Percentiles rank a stretch among this genome's conserved stretches.
Conservation (phyloP, 2,797 vertebrate genomes). For the Odontamblyopus rebecca region DNA sequence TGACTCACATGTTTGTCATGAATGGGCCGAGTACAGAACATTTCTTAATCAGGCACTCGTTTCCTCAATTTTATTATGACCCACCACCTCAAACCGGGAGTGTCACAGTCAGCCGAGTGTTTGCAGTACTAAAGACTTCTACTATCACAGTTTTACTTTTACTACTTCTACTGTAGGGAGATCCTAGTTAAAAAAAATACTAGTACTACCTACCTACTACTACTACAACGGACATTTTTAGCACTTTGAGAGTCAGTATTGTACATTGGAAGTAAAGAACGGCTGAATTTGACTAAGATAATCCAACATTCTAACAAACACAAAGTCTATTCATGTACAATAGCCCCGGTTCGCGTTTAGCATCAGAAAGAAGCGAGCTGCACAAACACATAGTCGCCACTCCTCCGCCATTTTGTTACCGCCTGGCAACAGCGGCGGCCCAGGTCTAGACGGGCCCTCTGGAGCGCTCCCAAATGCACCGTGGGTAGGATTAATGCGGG, state of each 20-base stretch:
- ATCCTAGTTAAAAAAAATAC: no score
- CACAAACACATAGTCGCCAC: constrained; percentile 62
- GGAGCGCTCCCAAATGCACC: constrained; percentile 60
- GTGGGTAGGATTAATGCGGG: constrained; percentile 36
- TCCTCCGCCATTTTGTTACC: constrained; percentile 63
- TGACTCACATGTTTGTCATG: no score
- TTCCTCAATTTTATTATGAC: no score
- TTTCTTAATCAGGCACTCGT: no score
- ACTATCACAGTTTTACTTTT: no score
- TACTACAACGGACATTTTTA: no score
- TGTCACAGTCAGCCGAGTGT: no score
- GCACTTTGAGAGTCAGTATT: constrained; percentile 47
- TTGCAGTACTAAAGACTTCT: no score
- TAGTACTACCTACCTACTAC: no score
- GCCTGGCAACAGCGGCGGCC: constrained; percentile 68
- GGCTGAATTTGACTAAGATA: constrained; percentile 72
- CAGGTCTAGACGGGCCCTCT: constrained; percentile 61
- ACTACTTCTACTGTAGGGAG: no score
- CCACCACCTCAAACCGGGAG: no score
- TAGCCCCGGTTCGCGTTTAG: constrained; percentile 70
- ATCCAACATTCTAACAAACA: constrained; percentile 62
- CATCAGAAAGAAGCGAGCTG: constrained; percentile 78
- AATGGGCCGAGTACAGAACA: no score
- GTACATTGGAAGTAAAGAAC: constrained; percentile 62
- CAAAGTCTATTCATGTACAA: constrained; percentile 76